phyloP scores from a whole-genome alignment of 2,888 invertebrate species.

The Stenchaetothrips biformis region DNA sequence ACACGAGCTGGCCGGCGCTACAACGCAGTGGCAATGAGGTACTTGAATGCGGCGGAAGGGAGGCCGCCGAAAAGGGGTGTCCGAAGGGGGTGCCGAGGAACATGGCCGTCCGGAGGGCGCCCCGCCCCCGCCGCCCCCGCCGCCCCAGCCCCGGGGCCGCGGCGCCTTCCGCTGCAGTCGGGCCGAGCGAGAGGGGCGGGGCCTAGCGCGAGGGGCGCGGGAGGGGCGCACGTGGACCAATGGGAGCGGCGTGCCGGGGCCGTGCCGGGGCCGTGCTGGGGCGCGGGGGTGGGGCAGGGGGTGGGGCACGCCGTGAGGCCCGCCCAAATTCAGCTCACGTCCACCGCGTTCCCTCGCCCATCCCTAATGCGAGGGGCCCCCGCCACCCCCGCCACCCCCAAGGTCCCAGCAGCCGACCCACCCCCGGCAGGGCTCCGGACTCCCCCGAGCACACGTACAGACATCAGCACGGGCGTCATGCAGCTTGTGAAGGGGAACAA shows the following conservation, averaged over 20 bases:
- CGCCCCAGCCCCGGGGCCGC: too few relatives aligned
- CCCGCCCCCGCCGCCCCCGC: conserved; percentile 21
- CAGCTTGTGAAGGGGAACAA: conserved; percentile 21
- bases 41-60: too few relatives aligned
- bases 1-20: too few relatives aligned
- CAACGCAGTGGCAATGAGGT: too few relatives aligned
- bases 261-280: conserved; percentile 26
- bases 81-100: background rate
- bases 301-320: conserved; percentile 31
- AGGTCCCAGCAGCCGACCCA: background rate
- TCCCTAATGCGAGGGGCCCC: conserved; percentile 51
- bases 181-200: conserved; percentile 26
- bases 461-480: conserved; percentile 13
- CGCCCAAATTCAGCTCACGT: conserved; percentile 54
- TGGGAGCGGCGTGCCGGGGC: conserved; percentile 28
- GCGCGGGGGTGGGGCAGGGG: conserved; percentile 26
- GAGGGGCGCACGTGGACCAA: conserved; percentile 37
- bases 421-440: background rate
- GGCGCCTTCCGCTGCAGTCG: conserved; percentile 27
- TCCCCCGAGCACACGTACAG: background rate
- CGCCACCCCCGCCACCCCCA: background rate
- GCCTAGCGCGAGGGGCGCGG: conserved; percentile 29
- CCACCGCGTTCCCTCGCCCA: conserved; percentile 56
- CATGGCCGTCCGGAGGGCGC: background rate
- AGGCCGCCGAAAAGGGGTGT: too few relatives aligned